Base-by-base conservation (phyloP, 1,140 invertebrate species). In the Bradysia coprophila region DNA sequence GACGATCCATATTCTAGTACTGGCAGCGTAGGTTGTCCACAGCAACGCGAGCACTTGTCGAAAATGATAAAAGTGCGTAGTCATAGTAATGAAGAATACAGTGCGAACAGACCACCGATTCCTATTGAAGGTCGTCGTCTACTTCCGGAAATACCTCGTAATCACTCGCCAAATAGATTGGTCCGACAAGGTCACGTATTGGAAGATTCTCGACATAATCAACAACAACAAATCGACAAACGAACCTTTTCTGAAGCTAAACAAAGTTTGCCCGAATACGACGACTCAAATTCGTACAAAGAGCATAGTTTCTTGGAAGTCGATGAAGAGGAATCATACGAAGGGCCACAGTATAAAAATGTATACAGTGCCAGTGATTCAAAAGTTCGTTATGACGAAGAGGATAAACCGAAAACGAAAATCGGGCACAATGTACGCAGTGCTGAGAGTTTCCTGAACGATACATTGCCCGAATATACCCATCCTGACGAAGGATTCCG, bases 1-100 rank as follows among this genome's bases (percentile, higher is more conserved):
- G 57, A 57, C 1, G 57, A 61, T 31, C 58, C 59, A n/a, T 59
- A 59, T 42, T 55, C 57, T 1, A 59, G 57, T 41, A 59, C 57
- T 33, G 57, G 59, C 46, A 59, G 57, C 40, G 58, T 60, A 4
- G 3, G 21, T 5, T 32, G 21, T 16, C n/a, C n/a, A n/a, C 15
- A 16, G 15, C 61, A 59, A 11, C 57, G 55, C n/a, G 57, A 59
- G 34, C 50, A 55, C 19, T 50, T 51, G 31, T 54, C 56, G 31
- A 61, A 61, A 50, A 61, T 61, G 58, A 61, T 61, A 15, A 61
- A 61, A 47, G 58, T 61, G 40, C 57, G 58, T 31, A 61, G 58
- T 34, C 58, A 61, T 42, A 61, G 58, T 44, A 61, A 61, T 41
- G 58, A 61, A 42, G 58, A 61, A 42, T 61, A 61, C 39, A 56